Evolutionary conservation across 2,797 vertebrate species (phyloP).

Genomic region (Acanthis flammea): DNA sequence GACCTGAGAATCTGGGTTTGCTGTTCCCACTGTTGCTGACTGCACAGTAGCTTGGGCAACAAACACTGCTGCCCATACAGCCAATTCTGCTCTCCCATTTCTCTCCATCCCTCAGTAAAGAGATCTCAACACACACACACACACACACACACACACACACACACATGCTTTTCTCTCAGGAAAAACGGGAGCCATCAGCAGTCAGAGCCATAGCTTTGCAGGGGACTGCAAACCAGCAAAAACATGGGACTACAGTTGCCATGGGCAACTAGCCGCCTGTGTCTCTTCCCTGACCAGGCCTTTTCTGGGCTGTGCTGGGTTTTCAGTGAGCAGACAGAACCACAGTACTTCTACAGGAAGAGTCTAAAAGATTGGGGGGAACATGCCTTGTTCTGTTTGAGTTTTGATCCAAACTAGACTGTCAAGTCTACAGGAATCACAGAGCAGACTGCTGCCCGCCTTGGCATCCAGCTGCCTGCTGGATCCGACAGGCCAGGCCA

Average conservation of each 20-base stretch:
- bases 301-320: not conserved
- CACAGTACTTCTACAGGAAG: not conserved
- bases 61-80: not conserved
- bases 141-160: not conserved
- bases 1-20: not conserved
- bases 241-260: not conserved
- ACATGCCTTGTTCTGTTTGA: not conserved
- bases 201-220: not conserved
- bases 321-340: not conserved
- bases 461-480: not conserved
- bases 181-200: not conserved
- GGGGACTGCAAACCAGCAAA: not conserved
- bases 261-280: constrained; percentile 12
- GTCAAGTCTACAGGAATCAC: not conserved
- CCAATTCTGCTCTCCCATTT: not conserved
- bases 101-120: not conserved
- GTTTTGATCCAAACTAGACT: not conserved
- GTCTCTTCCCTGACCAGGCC: not conserved
- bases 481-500: not conserved
- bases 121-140: not conserved
- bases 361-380: not conserved
- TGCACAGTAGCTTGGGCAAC: not conserved
- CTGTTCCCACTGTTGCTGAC: not conserved
- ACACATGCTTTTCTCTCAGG: not conserved
- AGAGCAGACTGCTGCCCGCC: not conserved